Evolutionary conservation across 2,113 vertebrate species (phyloP), one percentile per base, ranked within the genome.

Genomic region (Coregonus clupeaformis): DNA sequence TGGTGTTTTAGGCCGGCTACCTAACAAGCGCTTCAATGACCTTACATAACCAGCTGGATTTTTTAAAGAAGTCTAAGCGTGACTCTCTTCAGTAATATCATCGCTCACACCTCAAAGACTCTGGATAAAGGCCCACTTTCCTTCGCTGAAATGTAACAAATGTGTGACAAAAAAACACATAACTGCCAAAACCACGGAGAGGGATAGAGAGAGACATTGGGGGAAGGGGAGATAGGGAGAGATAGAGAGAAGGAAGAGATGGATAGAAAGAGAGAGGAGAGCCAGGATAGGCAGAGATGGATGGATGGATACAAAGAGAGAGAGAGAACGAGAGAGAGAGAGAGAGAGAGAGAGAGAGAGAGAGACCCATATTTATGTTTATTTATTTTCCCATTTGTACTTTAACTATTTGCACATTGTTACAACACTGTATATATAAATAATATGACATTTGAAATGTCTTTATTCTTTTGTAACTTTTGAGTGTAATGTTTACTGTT

Each of bases 41-140:
- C 86, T 84, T 80, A 85, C 79, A 77, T 77, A 78, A 85, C 74
- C 86, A 85, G 78, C 79, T 80, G 82, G 85, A 82, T 71, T 86
- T 86, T 16, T 49, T 4, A 84, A 85, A 87, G 83, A 83, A 85
- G 72, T 85, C 75, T 89, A 84, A 86, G 68, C 76, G 3, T 25
- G 74, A 87, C 86, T 86, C 82, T 87, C 81, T 77, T 76, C 85
- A 81, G 82, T 79, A 82, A 81, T 85, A 82, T 84, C 82, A 80
- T 84, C 69, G 68, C 71, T 72, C 77, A 45, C 75, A 80, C 81
- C 82, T 83, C 86, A 87, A 84, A 89, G 77, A 83, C 63, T 80
- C 78, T 82, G 86, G 87, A 88, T 86, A 84, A 86, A 77, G 77
- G 76, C 79, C 82, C 82, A 74, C 71, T 83, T 78, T 81, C 27